Conservation (phyloP, 2,888 invertebrate genomes). For the Lysandra coridon region DNA sequence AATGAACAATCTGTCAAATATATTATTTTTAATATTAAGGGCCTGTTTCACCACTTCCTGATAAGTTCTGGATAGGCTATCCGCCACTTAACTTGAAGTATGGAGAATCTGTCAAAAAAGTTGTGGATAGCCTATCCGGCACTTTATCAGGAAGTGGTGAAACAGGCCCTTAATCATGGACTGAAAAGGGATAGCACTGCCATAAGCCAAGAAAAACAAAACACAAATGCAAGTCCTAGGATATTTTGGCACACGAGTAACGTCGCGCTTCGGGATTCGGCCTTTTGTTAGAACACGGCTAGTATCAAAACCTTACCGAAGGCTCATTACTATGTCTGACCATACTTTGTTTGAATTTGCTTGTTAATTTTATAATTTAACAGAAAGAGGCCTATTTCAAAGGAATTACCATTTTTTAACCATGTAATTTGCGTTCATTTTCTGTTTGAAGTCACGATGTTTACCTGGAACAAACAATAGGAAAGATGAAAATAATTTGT, state of each 20-base stretch:
- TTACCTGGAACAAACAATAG: conserved; percentile 33
- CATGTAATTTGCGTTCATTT: conserved; percentile 35
- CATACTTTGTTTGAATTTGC: conserved; percentile 39
- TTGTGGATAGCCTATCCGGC: too few relatives aligned
- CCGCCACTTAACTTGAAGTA: too few relatives aligned
- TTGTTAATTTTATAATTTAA: conserved; percentile 40
- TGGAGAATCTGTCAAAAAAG: too few relatives aligned
- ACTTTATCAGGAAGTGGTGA: too few relatives aligned
- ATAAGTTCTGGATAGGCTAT: too few relatives aligned
- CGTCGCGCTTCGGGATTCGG: not conserved
- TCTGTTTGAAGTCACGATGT: conserved; percentile 20
- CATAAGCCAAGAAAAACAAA: not conserved
- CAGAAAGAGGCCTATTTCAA: conserved; percentile 37
- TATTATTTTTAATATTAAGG: too few relatives aligned
- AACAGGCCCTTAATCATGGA: too few relatives aligned
- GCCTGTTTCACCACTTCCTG: too few relatives aligned
- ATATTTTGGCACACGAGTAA: not conserved
- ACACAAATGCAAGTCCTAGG: not conserved
- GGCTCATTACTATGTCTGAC: conserved; percentile 51
- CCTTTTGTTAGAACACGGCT: not conserved
- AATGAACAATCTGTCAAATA: too few relatives aligned
- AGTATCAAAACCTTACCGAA: conserved; percentile 43
- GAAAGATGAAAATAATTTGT: conserved; percentile 25
- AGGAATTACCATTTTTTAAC: conserved; percentile 33
- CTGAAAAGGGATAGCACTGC: too few relatives aligned